Percentiles rank a stretch among this genome's conserved stretches.
These are phyloP conservation scores for Macrosiphum euphorbiae DNA, from an alignment of 2,888 invertebrate genomes.

Conservation along the genomic window DNA sequence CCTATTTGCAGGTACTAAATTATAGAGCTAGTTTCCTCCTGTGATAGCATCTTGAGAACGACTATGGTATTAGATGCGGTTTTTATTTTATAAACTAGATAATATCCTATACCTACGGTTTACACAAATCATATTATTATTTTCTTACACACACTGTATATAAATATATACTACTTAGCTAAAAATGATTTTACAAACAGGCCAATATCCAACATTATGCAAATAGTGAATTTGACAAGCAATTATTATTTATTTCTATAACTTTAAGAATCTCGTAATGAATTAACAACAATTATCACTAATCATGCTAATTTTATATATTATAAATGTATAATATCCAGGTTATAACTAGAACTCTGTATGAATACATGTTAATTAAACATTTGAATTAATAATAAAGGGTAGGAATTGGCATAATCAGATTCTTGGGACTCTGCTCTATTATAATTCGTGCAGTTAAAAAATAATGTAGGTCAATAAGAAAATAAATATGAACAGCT, in stretches of 20 bases:
- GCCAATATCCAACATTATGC: neutral
- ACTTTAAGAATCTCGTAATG: neutral
- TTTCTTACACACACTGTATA: neutral
- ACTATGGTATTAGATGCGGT: no score
- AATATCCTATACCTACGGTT: neutral
- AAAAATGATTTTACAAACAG: neutral
- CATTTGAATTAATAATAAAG: neutral
- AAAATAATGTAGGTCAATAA: slow-evolving; percentile 1
- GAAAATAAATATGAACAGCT: slow-evolving; percentile 6
- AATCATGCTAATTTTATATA: slow-evolving; percentile 25
- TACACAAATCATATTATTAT: neutral
- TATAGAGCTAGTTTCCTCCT: neutral
- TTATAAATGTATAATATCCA: neutral
- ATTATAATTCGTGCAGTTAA: slow-evolving; percentile 54
- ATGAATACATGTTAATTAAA: slow-evolving; percentile 33
- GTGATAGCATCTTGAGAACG: neutral
- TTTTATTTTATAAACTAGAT: neutral
- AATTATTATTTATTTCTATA: neutral
- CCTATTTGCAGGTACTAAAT: neutral
- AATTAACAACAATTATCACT: slow-evolving; percentile 10
- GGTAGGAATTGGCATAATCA: neutral
- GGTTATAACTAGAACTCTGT: neutral
- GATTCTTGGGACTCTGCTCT: neutral
- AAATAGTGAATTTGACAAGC: neutral
- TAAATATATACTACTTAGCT: neutral